Evolutionary conservation across 2,888 invertebrate genomes (phyloP).

Genomic region (Pachliopta kotzebuea): DNA sequence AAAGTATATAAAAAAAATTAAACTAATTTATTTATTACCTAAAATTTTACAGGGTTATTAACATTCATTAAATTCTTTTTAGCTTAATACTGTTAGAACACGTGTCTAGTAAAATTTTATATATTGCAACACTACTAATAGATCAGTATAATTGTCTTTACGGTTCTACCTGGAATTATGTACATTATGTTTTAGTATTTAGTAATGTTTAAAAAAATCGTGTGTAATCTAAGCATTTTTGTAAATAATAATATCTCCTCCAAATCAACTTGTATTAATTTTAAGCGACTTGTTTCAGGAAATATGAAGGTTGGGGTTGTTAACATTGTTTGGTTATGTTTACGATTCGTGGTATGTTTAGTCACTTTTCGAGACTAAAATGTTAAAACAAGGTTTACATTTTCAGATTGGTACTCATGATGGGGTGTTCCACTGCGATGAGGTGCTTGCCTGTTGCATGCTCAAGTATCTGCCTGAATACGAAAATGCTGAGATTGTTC

Average conservation of each 20-base stretch:
- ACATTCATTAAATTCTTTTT: too few species aligned
- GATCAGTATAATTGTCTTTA: too few species aligned
- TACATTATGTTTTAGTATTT: not conserved
- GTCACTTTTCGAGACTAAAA: too few species aligned
- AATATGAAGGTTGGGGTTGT: conserved; percentile 22
- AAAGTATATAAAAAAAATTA: too few species aligned
- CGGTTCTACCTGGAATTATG: too few species aligned
- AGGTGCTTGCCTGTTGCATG: conserved; percentile 96
- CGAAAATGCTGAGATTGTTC: conserved; percentile 88
- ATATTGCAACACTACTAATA: too few species aligned
- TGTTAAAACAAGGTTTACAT: not conserved
- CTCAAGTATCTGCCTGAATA: conserved; percentile 90
- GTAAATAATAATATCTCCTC: not conserved
- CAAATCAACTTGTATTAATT: conserved; percentile 2
- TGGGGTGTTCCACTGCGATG: conserved; percentile 96
- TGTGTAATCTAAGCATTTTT: conserved; percentile 12
- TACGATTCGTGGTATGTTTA: not conserved
- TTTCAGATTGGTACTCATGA: conserved; percentile 86
- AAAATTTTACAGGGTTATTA: too few species aligned
- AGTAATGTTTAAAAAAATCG: conserved; percentile 21
- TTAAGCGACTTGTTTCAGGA: conserved; percentile 7
- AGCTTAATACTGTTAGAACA: too few species aligned
- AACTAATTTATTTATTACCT: too few species aligned
- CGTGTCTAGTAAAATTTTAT: too few species aligned
- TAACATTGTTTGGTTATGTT: conserved; percentile 7